Evolutionary conservation across 2,888 invertebrate species (phyloP), one percentile per base, ranked within the genome.

Genomic region (Cantharis rufa): DNA sequence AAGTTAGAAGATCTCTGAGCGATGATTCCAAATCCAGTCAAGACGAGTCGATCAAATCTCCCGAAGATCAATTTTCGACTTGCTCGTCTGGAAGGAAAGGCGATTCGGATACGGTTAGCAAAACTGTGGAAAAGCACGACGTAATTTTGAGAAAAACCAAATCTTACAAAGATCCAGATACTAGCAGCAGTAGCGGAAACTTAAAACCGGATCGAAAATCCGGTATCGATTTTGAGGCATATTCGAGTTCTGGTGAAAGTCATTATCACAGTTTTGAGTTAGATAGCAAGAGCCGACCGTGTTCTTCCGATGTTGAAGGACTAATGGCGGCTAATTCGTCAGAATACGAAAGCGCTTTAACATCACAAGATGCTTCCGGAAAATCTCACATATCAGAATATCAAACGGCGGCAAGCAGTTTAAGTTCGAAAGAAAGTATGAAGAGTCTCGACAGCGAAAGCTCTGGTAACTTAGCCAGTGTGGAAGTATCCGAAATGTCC

Each of bases 401-500:
- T 86, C 93, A 93, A 62, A 96, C 96, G 70, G 97, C 97, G 0
- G 93, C 93, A 1, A 95, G 95, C 84, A 94, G 95, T n/a, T 89
- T 96, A 78, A 96, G 96, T 85, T 96, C 96, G 0, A 92, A 95
- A 82, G 96, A 96, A 85, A 96, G 96, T 79, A 95, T 96, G 93
- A 95, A 94, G 85, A 96, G 96, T 77, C 89, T 97, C 64, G 96
- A 96, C 85, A 97, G 96, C 1, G 94, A 96, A 87, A 95, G 95
- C 80, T 96, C 96, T 0, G 96, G 96, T 15, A 94, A 96, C 87
- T 90, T 97, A 75, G 96, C 94, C 0, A 96, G 96, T 85, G 92
- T 96, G 80, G 97, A 97, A 88, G 93, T 96, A 61, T 97, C 97
- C 32, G 98, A 98, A 87, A 91, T 94, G 24, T 97, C 97, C 0